Conservation (phyloP, 2,113 vertebrate genomes). For the Nannospalax galili region DNA sequence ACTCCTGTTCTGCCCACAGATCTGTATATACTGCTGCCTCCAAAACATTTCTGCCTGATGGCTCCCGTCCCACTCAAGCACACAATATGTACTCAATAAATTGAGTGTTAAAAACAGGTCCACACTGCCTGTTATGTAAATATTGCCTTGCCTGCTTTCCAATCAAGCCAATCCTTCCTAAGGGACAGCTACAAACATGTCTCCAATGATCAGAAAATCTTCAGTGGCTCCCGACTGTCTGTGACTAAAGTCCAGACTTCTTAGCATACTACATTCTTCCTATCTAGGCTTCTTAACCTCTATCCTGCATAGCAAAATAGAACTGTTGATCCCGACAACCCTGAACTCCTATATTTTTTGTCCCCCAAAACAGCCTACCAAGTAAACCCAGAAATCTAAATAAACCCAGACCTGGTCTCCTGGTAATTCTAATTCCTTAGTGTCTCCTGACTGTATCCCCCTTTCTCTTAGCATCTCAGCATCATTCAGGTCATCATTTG, state of each 20-base stretch:
- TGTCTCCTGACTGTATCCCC: not conserved
- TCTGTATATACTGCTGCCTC: not conserved
- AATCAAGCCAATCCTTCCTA: not conserved
- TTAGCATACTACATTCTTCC: not conserved
- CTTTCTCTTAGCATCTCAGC: not conserved
- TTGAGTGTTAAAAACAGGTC: not conserved
- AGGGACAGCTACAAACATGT: not conserved
- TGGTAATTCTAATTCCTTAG: not conserved
- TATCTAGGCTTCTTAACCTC: slow-evolving; percentile 30
- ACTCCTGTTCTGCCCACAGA: not conserved
- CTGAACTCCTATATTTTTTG: not conserved
- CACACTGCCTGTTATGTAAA: not conserved
- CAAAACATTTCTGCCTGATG: not conserved
- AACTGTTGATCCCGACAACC: not conserved
- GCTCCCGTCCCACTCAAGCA: not conserved
- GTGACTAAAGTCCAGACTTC: slow-evolving; percentile 70
- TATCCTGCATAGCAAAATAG: not conserved
- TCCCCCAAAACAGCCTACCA: not conserved
- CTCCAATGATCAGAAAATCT: slow-evolving; percentile 14
- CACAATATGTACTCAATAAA: not conserved
- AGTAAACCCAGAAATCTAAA: not conserved
- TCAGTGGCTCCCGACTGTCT: slow-evolving; percentile 74
- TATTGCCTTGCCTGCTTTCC: not conserved
- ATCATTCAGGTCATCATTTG: not conserved
- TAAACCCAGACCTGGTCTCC: not conserved